Conservation (phyloP, 2,797 vertebrate species). For the Neopelma chrysocephalum region DNA sequence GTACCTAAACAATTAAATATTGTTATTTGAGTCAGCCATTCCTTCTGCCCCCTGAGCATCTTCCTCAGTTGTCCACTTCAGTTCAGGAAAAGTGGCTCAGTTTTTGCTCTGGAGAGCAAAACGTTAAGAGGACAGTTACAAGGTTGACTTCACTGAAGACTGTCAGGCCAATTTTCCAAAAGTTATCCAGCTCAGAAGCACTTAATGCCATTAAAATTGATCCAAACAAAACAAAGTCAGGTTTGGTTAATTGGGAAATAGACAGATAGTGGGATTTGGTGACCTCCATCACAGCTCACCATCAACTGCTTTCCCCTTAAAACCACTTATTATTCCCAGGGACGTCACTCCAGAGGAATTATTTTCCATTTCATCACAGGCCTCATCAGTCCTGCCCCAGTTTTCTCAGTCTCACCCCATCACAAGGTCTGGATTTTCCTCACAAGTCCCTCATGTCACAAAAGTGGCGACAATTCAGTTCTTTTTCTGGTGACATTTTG, state of each 20-base stretch:
- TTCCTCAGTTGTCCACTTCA: neutral
- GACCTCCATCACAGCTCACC: neutral
- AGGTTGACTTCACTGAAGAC: neutral
- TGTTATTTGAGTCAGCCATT: neutral
- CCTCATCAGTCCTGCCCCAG: neutral
- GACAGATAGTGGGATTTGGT: neutral
- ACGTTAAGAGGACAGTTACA: neutral
- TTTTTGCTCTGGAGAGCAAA: neutral
- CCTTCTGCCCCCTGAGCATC: neutral
- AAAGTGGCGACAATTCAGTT: rapidly evolving
- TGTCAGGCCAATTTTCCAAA: neutral
- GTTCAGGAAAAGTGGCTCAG: neutral
- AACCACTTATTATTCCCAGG: neutral
- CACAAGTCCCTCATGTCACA: neutral
- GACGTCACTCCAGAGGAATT: neutral
- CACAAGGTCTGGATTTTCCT: neutral
- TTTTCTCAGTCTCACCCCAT: neutral
- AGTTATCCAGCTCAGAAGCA: neutral
- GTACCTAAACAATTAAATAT: neutral
- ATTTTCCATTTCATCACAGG: neutral
- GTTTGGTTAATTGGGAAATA: neutral
- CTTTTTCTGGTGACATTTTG: neutral
- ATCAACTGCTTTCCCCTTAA: neutral
- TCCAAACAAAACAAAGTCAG: neutral
- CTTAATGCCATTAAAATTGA: neutral